Evolutionary conservation across 2,113 vertebrate species (phyloP), one percentile per base, ranked within the genome.

Genomic region (Ailuropoda melanoleuca): DNA sequence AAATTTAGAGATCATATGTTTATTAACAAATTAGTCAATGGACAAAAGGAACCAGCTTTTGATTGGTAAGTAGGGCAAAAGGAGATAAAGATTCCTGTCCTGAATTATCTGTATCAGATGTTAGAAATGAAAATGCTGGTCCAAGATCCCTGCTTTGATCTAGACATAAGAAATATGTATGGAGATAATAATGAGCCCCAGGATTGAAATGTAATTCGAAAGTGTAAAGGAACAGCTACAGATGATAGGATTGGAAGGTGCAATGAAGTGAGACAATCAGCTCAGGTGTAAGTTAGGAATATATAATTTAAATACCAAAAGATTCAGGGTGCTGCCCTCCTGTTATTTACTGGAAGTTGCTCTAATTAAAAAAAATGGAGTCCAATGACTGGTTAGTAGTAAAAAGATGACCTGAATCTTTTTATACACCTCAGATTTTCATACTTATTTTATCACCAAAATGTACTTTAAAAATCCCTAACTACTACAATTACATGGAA

Each of bases 81-180:
- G 70, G 26, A 91, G 50, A 80, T 60, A 80, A 70, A 62, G 6
- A 74, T 55, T 3, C 23, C 10, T 15, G 9, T 93, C 58, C 75
- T 31, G 8, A 53, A 39, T 4, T 50, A 8, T 90, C 48, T 77
- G 3, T 50, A 72, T 78, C 46, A 85, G 34, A 77, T 43, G 3
- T 68, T 34, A 95, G 17, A 66, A 50, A 24, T 80, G 24, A 75
- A 88, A 95, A 96, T 23, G 34, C 24, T 83, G 11, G 92, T 74
- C 3, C n/a, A 58, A 72, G 70, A 92, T 46, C 8, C 11, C 24
- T 37, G 17, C 26, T 93, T 95, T 68, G 78, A 96, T 17, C 66
- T 77, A 8, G 2, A 39, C 3, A 34, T 84, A 64, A 93, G 43
- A 88, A 50, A 70, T n/a, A 58, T 9, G 1, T 29, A 78, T 6